These are phyloP conservation scores for Agrilus planipennis DNA, from an alignment of 1,140 invertebrate species.

Conservation along the genomic window DNA sequence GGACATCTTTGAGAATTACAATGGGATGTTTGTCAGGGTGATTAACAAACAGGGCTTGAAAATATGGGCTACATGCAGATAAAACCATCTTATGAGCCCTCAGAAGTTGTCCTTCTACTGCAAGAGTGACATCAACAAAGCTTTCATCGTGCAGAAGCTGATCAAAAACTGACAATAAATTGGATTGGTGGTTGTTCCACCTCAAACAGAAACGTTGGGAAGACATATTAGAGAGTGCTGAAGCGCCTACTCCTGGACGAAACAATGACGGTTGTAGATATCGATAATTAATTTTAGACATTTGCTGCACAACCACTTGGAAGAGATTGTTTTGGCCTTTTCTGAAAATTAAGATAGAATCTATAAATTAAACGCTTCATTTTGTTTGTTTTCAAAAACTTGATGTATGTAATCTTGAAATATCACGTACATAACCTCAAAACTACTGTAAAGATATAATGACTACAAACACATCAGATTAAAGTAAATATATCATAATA, in stretches of 20 bases:
- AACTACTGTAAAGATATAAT: too few species aligned
- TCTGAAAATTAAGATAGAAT: slow-evolving; percentile 14
- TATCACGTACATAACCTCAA: too few species aligned
- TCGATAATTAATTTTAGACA: slow-evolving; percentile 24
- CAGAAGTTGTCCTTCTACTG: slow-evolving; percentile 78
- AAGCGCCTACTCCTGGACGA: slow-evolving; percentile 21
- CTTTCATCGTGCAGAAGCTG: slow-evolving; percentile 80
- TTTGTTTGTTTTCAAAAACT: too few species aligned
- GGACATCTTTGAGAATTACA: slow-evolving; percentile 83
- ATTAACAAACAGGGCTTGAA: slow-evolving; percentile 77
- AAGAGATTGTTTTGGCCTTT: slow-evolving; percentile 16
- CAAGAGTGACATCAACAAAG: slow-evolving; percentile 87
- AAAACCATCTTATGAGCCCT: slow-evolving; percentile 91
- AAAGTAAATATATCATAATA: too few species aligned
- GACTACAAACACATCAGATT: too few species aligned
- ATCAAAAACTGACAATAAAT: slow-evolving; percentile 81
- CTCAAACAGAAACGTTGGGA: slow-evolving; percentile 83
- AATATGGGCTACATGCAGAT: slow-evolving; percentile 88
- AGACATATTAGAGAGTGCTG: slow-evolving; percentile 47
- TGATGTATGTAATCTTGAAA: too few species aligned
- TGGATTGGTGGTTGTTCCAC: slow-evolving; percentile 91
- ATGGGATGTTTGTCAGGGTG: slow-evolving; percentile 87
- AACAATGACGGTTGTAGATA: slow-evolving; percentile 17
- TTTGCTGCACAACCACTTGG: slow-evolving; percentile 25
- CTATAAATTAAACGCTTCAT: too few species aligned